phyloP scores from a whole-genome alignment of 2,113 vertebrate genomes.

The Hydrolagus affinis region DNA sequence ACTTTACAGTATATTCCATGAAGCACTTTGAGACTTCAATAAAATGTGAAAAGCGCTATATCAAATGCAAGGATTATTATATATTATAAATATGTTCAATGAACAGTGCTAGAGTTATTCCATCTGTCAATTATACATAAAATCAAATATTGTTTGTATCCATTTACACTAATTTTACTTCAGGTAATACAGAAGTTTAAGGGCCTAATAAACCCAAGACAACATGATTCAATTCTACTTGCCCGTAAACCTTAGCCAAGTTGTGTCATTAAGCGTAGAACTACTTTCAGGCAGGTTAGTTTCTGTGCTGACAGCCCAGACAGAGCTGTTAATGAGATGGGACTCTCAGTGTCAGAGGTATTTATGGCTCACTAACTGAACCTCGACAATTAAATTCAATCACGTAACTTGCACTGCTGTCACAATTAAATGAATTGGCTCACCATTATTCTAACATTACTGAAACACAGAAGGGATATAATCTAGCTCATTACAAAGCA shows the following conservation, averaged over 20 bases:
- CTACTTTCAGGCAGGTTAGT: slow-evolving; percentile 27
- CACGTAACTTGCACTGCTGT: slow-evolving; percentile 29
- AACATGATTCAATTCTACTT: slow-evolving; percentile 10
- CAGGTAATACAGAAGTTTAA: not conserved
- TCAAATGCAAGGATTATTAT: no score
- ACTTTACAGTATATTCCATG: no score
- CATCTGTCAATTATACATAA: not conserved
- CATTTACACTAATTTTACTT: not conserved
- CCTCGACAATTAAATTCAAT: slow-evolving; percentile 32
- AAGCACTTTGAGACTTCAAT: no score
- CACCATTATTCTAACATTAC: slow-evolving; percentile 26
- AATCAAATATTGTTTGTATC: not conserved
- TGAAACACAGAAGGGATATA: slow-evolving; percentile 24
- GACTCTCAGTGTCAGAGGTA: slow-evolving; percentile 28
- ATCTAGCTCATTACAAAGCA: slow-evolving; percentile 28
- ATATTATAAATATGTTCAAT: no score
- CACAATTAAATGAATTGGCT: slow-evolving; percentile 32
- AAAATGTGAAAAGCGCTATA: no score
- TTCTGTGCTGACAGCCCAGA: slow-evolving; percentile 18
- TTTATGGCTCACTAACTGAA: slow-evolving; percentile 28
- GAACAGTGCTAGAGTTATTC: no score
- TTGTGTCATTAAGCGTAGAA: slow-evolving; percentile 24
- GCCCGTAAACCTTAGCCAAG: slow-evolving; percentile 1
- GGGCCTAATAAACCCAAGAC: not conserved
- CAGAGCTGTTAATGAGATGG: slow-evolving; percentile 29